A percentile compares a stretch with the other conserved stretches of the same genome.
phyloP scores from a whole-genome alignment of 2,113 vertebrate genomes.

The Catharus minimus region DNA sequence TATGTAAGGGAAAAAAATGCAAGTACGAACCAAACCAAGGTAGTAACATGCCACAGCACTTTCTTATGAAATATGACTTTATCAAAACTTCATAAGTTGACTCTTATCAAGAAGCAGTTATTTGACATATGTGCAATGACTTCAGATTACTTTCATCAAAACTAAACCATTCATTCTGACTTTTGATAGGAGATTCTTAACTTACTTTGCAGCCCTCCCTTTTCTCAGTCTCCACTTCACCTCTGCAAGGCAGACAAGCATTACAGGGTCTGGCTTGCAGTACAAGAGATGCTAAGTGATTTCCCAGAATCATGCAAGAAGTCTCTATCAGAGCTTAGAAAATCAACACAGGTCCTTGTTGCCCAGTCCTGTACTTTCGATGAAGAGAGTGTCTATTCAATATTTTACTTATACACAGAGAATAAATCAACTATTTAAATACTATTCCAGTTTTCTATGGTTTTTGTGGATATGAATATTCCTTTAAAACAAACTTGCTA shows the following conservation, averaged over 20 bases:
- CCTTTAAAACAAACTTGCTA: not conserved
- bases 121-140: not conserved
- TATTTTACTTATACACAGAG: not conserved
- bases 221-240: not conserved
- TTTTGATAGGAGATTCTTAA: not conserved
- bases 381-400: not conserved
- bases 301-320: not conserved
- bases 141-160: constrained; percentile 19
- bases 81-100: constrained; percentile 27
- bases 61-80: not conserved
- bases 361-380: not conserved
- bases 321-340: not conserved
- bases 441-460: not conserved
- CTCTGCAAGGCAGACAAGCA: not conserved
- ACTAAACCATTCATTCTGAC: constrained; percentile 44
- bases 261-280: not conserved
- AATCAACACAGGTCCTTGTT: not conserved
- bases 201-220: not conserved
- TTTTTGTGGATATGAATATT: not conserved
- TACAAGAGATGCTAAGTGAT: not conserved
- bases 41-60: not conserved
- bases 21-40: not conserved
- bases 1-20: not conserved
- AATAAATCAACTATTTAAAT: not conserved
- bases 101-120: not conserved